phyloP scores from a whole-genome alignment of 1,140 invertebrate species.

The Camponotus floridanus region DNA sequence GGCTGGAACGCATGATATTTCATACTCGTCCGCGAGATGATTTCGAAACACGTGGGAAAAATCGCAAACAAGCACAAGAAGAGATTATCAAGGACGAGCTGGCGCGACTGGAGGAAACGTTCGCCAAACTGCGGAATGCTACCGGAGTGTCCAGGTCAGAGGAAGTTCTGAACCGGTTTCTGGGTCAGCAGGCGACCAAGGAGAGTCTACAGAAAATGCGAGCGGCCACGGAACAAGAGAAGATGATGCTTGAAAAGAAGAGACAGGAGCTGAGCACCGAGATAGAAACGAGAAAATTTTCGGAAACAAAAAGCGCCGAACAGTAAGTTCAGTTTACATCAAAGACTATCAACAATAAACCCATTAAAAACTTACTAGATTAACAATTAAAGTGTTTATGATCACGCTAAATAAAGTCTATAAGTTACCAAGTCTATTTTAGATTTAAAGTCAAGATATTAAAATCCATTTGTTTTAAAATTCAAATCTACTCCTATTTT shows the following conservation, averaged over 20 bases:
- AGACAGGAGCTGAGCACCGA: slow-evolving; percentile 89
- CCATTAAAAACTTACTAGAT: neutral
- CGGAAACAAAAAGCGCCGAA: slow-evolving; percentile 92
- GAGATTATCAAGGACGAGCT: slow-evolving; percentile 82
- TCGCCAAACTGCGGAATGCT: slow-evolving; percentile 90
- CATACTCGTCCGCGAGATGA: slow-evolving; percentile 84
- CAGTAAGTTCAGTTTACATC: slow-evolving; percentile 86
- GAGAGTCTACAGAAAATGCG: slow-evolving; percentile 90
- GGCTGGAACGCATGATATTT: slow-evolving; percentile 90
- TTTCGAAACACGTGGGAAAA: slow-evolving; percentile 71
- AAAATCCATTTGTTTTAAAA: neutral
- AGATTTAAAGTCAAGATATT: neutral
- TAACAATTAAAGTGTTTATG: neutral
- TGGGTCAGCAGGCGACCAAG: slow-evolving; percentile 90
- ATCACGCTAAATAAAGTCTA: neutral
- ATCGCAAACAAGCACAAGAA: slow-evolving; percentile 68
- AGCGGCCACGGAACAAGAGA: slow-evolving; percentile 90
- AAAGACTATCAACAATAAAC: neutral
- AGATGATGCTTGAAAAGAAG: slow-evolving; percentile 89
- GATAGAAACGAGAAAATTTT: slow-evolving; percentile 92
- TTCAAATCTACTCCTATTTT: neutral
- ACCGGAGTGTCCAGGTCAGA: slow-evolving; percentile 91
- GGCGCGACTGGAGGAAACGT: slow-evolving; percentile 88
- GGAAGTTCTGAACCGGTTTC: slow-evolving; percentile 91
- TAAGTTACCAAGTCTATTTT: neutral